phyloP scores from a whole-genome alignment of 2,113 vertebrate species.

The Shinisaurus crocodilurus region DNA sequence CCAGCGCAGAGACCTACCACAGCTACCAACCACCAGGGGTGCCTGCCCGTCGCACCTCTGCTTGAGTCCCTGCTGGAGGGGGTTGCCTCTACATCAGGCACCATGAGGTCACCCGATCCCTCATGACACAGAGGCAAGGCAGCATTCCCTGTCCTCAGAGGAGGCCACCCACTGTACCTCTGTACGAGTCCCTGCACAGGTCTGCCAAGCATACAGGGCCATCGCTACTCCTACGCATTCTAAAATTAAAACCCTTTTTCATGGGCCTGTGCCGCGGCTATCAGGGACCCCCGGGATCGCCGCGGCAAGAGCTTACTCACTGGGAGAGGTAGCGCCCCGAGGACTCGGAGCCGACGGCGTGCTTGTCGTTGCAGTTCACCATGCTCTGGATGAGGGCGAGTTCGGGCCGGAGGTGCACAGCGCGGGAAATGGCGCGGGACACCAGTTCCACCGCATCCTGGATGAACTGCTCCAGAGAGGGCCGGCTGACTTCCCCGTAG shows the following conservation, averaged over 20 bases:
- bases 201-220: neutral
- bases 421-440: constrained; percentile 76
- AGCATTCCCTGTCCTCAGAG: neutral
- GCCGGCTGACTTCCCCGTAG: constrained; percentile 85
- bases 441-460: constrained; percentile 86
- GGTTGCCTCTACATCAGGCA: neutral
- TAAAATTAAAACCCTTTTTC: neutral
- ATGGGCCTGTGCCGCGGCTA: neutral
- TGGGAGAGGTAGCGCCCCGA: constrained; percentile 81
- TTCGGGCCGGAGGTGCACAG: constrained; percentile 75
- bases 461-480: constrained; percentile 86
- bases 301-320: constrained; percentile 67
- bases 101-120: no score
- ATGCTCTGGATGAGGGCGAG: constrained; percentile 76
- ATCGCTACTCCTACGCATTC: neutral
- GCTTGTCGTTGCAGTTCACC: constrained; percentile 81
- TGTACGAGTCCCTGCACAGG: neutral
- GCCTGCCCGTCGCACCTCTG: neutral
- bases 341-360: constrained; percentile 56
- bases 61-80: neutral
- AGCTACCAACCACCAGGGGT: neutral
- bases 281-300: neutral
- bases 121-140: neutral
- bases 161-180: neutral
- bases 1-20: no score